Evolutionary conservation across 2,888 invertebrate species (phyloP).

Genomic region (Metopia argyrocephala): DNA sequence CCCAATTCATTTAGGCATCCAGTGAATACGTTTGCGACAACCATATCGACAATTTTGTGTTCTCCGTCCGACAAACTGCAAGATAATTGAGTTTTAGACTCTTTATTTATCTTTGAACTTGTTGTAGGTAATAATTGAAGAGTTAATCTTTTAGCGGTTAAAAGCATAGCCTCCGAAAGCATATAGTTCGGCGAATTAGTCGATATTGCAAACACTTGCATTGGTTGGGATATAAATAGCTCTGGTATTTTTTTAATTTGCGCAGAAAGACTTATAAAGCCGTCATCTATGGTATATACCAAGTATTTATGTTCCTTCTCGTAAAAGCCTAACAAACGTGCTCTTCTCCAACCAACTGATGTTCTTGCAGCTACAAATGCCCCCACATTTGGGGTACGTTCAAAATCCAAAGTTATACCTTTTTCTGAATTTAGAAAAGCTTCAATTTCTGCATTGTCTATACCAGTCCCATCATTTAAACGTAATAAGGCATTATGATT

Average conservation of each 20-base stretch:
- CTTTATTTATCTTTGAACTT: slow-evolving; percentile 14
- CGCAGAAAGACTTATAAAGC: slow-evolving; percentile 62
- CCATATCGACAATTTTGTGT: slow-evolving; percentile 62
- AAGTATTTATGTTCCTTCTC: slow-evolving; percentile 59
- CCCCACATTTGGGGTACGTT: slow-evolving; percentile 57
- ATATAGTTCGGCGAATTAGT: slow-evolving; percentile 45
- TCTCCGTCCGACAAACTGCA: slow-evolving; percentile 53
- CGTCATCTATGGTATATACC: slow-evolving; percentile 67
- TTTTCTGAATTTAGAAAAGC: slow-evolving; percentile 54
- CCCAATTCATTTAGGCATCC: slow-evolving; percentile 60
- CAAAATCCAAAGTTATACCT: slow-evolving; percentile 38
- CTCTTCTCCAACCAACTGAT: slow-evolving; percentile 65
- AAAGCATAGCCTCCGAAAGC: slow-evolving; percentile 54
- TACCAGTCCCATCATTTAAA: slow-evolving; percentile 1
- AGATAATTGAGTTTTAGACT: slow-evolving; percentile 33
- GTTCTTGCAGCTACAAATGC: slow-evolving; percentile 66
- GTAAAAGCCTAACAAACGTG: slow-evolving; percentile 63
- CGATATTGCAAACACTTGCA: slow-evolving; percentile 64
- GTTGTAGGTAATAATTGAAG: slow-evolving; percentile 46
- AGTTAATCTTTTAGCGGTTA: slow-evolving; percentile 39
- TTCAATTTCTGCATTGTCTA: slow-evolving; percentile 14
- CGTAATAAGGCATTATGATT: slow-evolving; percentile 64
- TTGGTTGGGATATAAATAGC: slow-evolving; percentile 57
- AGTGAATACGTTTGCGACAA: slow-evolving; percentile 61
- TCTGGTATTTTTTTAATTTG: slow-evolving; percentile 65